These are phyloP conservation scores for Plagodis pulveraria DNA, from an alignment of 2,888 invertebrate genomes.

Conservation along the genomic window DNA sequence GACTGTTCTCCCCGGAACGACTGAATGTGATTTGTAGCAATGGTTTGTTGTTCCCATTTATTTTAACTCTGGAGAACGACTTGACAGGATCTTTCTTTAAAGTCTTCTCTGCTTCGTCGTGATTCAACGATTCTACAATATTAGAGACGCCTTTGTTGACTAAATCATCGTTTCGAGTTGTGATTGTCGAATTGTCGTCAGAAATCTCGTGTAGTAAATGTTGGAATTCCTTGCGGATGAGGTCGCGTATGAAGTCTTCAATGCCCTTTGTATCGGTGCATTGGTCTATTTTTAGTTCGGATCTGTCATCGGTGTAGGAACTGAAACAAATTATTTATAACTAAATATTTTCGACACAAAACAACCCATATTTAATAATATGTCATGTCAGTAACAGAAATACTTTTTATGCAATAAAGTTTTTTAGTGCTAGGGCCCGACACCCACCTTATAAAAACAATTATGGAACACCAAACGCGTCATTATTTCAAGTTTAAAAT, in stretches of 20 bases:
- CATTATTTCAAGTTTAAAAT: too few relatives aligned
- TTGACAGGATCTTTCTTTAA: conserved; percentile 54
- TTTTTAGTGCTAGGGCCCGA: too few relatives aligned
- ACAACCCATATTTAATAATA: too few relatives aligned
- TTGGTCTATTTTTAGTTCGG: conserved; percentile 61
- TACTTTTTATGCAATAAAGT: too few relatives aligned
- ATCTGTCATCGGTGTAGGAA: conserved; percentile 39
- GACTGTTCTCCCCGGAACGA: conserved; percentile 69
- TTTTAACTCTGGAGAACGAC: conserved; percentile 73
- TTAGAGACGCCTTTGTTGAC: conserved; percentile 68
- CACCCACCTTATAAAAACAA: too few relatives aligned
- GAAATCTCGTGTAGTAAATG: conserved; percentile 63
- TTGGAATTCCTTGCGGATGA: conserved; percentile 74
- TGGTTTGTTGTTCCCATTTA: conserved; percentile 77
- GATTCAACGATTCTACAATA: conserved; percentile 63
- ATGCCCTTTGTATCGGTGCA: conserved; percentile 74
- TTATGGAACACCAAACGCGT: too few relatives aligned
- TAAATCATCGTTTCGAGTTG: conserved; percentile 56
- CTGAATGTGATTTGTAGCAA: conserved; percentile 73
- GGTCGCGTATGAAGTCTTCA: conserved; percentile 72
- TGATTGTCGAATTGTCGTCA: conserved; percentile 51
- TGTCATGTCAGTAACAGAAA: too few relatives aligned
- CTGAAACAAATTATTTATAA: conserved; percentile 38
- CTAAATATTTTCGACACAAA: background rate
- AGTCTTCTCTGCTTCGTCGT: conserved; percentile 43